phyloP scores from a whole-genome alignment of 2,113 vertebrate species.

The Zingel zingel region DNA sequence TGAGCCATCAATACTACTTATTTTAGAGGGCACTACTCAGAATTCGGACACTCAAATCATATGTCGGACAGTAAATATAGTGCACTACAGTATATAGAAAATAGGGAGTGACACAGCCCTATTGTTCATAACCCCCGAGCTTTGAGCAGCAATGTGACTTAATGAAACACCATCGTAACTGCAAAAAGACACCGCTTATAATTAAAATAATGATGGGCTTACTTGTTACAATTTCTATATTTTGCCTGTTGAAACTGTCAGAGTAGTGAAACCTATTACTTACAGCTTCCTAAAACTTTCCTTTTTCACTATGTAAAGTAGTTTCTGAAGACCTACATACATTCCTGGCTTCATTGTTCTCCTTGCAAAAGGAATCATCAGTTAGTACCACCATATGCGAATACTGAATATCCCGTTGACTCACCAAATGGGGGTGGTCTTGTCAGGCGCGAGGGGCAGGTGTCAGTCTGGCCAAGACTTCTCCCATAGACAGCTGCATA shows the following conservation, averaged over 20 bases:
- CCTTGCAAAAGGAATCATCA: not conserved
- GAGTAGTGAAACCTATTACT: not conserved
- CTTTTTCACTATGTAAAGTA: not conserved
- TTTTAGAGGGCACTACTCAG: too few species aligned
- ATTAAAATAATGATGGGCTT: too few species aligned
- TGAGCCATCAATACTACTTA: not conserved
- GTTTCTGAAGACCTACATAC: not conserved
- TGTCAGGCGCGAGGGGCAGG: constrained; percentile 81
- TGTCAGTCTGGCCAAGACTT: constrained; percentile 77
- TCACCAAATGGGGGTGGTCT: constrained; percentile 88
- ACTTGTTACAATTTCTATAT: too few species aligned
- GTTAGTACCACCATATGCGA: not conserved
- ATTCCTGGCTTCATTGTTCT: not conserved
- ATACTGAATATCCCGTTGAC: constrained; percentile 56
- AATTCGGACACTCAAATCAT: not conserved
- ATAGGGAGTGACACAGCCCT: not conserved
- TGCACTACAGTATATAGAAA: not conserved
- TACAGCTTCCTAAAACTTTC: not conserved
- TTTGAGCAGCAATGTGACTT: not conserved
- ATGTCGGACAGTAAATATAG: not conserved
- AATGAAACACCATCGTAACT: not conserved
- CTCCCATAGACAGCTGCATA: constrained; percentile 93
- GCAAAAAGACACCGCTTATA: not conserved
- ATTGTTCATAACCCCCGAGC: not conserved
- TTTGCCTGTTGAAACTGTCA: not conserved